phyloP scores from a whole-genome alignment of 2,797 vertebrate species.

The Chaetodon trifasciatus region DNA sequence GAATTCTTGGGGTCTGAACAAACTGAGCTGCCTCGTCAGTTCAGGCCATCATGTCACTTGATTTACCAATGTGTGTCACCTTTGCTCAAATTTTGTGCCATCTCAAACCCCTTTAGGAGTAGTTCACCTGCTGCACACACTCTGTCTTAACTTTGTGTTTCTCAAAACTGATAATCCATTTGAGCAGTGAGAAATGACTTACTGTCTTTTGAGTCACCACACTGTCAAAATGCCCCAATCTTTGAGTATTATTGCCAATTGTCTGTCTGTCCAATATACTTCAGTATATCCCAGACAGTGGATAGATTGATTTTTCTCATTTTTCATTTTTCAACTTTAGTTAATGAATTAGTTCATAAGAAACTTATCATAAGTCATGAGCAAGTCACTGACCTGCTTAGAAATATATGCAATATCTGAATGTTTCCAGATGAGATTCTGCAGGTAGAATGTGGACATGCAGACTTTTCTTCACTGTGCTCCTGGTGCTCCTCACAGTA shows the following conservation, averaged over 20 bases:
- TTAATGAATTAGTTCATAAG: neutral
- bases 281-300: neutral
- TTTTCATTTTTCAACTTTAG: neutral
- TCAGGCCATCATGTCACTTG: neutral
- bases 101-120: neutral
- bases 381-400: neutral
- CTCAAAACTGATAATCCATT: neutral
- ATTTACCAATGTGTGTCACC: neutral
- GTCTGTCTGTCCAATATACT: neutral
- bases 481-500: slow-evolving; percentile 1
- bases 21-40: neutral
- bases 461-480: neutral
- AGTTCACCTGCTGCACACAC: neutral
- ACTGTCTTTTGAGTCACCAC: neutral
- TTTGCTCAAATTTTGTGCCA: neutral
- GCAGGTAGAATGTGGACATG: neutral
- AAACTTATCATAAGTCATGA: neutral
- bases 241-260: neutral
- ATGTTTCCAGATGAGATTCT: slow-evolving; percentile 1
- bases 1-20: neutral
- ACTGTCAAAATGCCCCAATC: neutral
- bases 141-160: neutral
- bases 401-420: neutral
- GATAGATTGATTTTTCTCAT: accelerated
- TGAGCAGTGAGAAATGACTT: neutral